phyloP scores from a whole-genome alignment of 2,113 vertebrate species.

The Tetrao urogallus region DNA sequence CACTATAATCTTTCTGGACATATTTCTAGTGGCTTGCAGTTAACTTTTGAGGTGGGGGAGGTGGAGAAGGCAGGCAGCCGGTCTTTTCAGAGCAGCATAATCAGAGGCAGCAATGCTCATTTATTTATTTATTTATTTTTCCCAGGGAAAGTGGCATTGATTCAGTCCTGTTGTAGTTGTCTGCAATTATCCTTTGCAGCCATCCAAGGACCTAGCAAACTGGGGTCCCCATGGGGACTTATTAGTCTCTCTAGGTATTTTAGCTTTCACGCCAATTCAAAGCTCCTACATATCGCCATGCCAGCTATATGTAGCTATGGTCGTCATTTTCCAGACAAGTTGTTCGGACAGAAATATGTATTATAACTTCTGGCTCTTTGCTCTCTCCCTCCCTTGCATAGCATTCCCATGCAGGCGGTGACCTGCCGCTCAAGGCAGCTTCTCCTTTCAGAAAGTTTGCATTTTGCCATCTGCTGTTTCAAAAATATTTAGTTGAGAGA shows the following conservation, averaged over 20 bases:
- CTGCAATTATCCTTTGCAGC: constrained; percentile 75
- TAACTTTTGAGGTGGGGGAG: constrained; percentile 45
- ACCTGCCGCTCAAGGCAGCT: constrained; percentile 34
- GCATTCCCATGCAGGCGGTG: constrained; percentile 18
- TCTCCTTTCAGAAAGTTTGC: constrained; percentile 38
- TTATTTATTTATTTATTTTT: neutral
- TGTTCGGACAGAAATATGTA: constrained; percentile 24
- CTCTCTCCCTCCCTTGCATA: constrained; percentile 15
- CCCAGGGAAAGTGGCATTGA: constrained; percentile 43
- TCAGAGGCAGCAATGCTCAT: constrained; percentile 30
- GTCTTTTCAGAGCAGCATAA: constrained; percentile 17
- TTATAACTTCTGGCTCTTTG: constrained; percentile 37
- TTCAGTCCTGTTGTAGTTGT: constrained; percentile 53
- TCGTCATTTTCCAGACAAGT: constrained; percentile 54
- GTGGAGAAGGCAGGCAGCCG: neutral
- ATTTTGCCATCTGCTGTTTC: constrained; percentile 59
- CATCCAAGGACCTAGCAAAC: constrained; percentile 68
- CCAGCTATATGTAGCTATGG: constrained; percentile 30
- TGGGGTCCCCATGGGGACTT: constrained; percentile 63
- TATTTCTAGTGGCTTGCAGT: constrained; percentile 40
- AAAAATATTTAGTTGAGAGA: constrained; percentile 51
- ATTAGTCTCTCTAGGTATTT: constrained; percentile 63
- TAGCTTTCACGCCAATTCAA: constrained; percentile 73
- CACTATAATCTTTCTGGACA: constrained; percentile 22
- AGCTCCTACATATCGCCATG: constrained; percentile 55